Base-by-base conservation (phyloP, 53 echinoderm and acorn worm genomes). In the Echinometra lucunter region DNA sequence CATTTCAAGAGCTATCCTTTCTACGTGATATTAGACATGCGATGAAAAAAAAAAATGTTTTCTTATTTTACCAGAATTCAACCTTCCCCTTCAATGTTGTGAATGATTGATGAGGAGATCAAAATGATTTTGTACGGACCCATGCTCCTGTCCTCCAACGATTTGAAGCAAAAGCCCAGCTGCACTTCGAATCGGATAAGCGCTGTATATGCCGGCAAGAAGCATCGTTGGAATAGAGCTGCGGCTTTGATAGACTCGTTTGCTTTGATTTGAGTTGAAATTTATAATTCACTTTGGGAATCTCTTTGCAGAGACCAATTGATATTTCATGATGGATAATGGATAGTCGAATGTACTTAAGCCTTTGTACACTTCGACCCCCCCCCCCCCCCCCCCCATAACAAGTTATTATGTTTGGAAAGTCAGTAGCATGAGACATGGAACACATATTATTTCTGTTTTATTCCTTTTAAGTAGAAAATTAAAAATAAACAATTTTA, bases 191-290 rank as follows among this genome's bases (percentile, higher is more conserved):
- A 13, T 42, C 38, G 6, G 23, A 7, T 4, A 40, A 78, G 78
- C 42, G 78, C 78, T 78, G 13, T 4, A 63, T 23, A 21, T 15
- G n/a, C 63, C 21, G 16, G 78, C 2, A 23, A 38, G 78, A 23
- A 78, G 78, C 42, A 19, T 78, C 8, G 40, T 75, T 75, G 19
- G 38, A 18, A 10, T 2, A 38, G 78, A 78, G 78, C 40, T 1
- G 78, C 78, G 18, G 42, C 15, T 78, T 78, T 78, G 78, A 78
- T 78, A 38, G 78, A 78, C 19, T 42, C 78, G 40, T 78, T 78
- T 19, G 78, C 78, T 78, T 78, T 78, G 78, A 78, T 78, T 40
- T 78, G 78, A 78, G 42, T 78, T 5, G 35, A 19, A 40, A 78
- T 40, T 42, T 42, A 78, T 78, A 78, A 78, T 78, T 78, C 78